Evolutionary conservation across 2,113 vertebrate species (phyloP), one percentile per base, ranked within the genome.

Genomic region (Spilogale gracilis): DNA sequence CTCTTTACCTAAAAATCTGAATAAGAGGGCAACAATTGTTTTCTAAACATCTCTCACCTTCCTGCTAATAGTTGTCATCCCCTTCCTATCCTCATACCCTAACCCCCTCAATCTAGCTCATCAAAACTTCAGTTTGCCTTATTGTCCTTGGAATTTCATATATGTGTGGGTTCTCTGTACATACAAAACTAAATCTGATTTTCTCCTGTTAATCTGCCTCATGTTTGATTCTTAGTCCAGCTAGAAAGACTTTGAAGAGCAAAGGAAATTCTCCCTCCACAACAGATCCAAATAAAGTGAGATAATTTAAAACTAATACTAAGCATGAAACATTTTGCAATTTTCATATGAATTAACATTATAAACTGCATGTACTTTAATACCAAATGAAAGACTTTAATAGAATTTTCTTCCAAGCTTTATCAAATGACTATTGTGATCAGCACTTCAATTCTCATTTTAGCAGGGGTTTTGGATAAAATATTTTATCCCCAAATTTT

Each of bases 251-350:
- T 52, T 30, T 54, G 25, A 67, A 32, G 58, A 25, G 74, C 45
- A 78, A 25, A 78, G n/a, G 16, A 43, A 30, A 67, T 80, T 30
- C 74, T 50, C 50, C 45, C 25, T 30, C 45, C 14, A 30, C 74
- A 78, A 78, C 7, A 78, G 17, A 92, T 38, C 45, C 60, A 86
- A 48, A 78, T 11, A 84, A 97, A 92, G 79, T 87, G 5, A 87
- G 14, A 81, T 30, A 27, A 91, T 82, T 94, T 93, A 85, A 94
- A 95, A 96, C 74, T 63, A 30, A 78, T 92, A 92, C 18, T 69
- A 80, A 63, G 52, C 50, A 95, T 27, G 94, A 88, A 92, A 79
- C 18, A 94, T 88, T 50, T 94, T 96, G 38, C 50, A 97, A 79
- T 78, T 84, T 91, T 63, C 17, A n/a, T 38, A 32, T 81, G 27